Percentiles rank a stretch among this genome's conserved stretches.
These are phyloP conservation scores for Rhinogobius similis DNA, from an alignment of 2,113 vertebrate genomes.

Conservation along the genomic window DNA sequence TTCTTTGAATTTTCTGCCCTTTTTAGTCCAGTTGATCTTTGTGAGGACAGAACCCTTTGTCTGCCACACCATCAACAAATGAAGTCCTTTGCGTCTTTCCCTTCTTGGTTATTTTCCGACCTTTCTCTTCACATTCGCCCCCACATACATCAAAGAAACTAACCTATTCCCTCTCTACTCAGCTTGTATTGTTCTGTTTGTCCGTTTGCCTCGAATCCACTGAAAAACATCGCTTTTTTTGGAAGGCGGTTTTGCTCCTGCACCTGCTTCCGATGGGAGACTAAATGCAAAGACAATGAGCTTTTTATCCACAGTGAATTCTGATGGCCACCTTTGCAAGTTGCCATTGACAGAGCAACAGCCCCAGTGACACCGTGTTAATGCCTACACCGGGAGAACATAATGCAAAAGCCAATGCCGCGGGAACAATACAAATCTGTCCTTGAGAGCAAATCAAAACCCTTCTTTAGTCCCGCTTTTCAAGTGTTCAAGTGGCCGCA, in stretches of 20 bases:
- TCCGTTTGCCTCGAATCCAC: conserved; percentile 16
- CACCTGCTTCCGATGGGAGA: conserved; percentile 34
- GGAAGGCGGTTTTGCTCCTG: conserved; percentile 21
- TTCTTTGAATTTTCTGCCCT: conserved; percentile 10
- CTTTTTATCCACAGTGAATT: conserved; percentile 36
- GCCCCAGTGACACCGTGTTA: conserved; percentile 36
- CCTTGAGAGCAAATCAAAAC: conserved; percentile 27
- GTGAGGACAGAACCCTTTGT: background rate
- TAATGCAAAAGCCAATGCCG: conserved; percentile 38
- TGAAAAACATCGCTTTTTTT: conserved; percentile 40
- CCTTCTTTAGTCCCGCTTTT: background rate
- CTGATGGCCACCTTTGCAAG: conserved; percentile 26
- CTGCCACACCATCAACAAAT: conserved; percentile 5
- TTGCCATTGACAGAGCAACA: conserved; percentile 19
- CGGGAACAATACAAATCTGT: conserved; percentile 24
- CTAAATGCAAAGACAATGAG: conserved; percentile 41
- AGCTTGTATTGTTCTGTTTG: conserved; percentile 16
- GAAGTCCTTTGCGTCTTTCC: background rate
- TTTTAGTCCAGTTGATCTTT: conserved; percentile 6
- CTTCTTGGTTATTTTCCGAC: background rate
- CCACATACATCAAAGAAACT: conserved; percentile 20
- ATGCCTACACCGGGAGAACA: conserved; percentile 45
- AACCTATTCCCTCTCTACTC: conserved; percentile 38
- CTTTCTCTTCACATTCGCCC: conserved; percentile 18
- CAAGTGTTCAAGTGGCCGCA: background rate